These are phyloP conservation scores for Cheilosia grossa DNA, from an alignment of 2,888 invertebrate species.

Conservation along the genomic window DNA sequence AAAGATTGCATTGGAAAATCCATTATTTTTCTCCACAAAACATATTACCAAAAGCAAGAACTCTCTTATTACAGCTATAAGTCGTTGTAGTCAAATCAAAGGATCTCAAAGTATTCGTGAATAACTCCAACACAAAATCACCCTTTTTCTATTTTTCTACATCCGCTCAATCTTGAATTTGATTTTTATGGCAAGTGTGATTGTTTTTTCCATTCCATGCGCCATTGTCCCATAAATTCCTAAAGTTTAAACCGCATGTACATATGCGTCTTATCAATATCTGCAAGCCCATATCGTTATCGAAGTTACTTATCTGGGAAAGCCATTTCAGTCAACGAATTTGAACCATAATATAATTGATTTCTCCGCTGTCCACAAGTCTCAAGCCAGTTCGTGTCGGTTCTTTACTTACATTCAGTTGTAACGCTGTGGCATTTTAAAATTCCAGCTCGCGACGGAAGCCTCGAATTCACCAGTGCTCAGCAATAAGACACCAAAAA, in stretches of 20 bases:
- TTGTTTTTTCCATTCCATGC: not conserved
- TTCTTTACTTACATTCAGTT: conserved; percentile 17
- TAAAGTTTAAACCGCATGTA: conserved; percentile 49
- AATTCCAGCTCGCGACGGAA: conserved; percentile 27
- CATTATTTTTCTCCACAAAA: too few relatives aligned
- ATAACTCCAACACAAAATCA: too few relatives aligned
- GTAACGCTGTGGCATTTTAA: conserved; percentile 22
- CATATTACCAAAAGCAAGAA: too few relatives aligned
- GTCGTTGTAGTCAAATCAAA: too few relatives aligned
- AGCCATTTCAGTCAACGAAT: conserved; percentile 50
- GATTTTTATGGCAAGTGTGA: too few relatives aligned
- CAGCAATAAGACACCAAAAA: not conserved
- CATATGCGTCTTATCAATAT: conserved; percentile 52
- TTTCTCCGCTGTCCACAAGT: conserved; percentile 44
- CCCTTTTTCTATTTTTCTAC: too few relatives aligned
- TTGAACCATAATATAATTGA: conserved; percentile 62
- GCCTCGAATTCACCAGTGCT: not conserved
- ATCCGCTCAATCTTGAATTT: too few relatives aligned
- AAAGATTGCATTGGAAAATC: too few relatives aligned
- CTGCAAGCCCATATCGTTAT: conserved; percentile 61
- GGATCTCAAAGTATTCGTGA: too few relatives aligned
- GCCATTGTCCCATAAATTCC: not conserved
- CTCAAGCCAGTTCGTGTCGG: conserved; percentile 38
- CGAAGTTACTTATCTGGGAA: conserved; percentile 60
- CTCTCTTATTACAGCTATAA: too few relatives aligned